Evolutionary conservation across 2,888 invertebrate genomes (phyloP).

Genomic region (Mantis religiosa): DNA sequence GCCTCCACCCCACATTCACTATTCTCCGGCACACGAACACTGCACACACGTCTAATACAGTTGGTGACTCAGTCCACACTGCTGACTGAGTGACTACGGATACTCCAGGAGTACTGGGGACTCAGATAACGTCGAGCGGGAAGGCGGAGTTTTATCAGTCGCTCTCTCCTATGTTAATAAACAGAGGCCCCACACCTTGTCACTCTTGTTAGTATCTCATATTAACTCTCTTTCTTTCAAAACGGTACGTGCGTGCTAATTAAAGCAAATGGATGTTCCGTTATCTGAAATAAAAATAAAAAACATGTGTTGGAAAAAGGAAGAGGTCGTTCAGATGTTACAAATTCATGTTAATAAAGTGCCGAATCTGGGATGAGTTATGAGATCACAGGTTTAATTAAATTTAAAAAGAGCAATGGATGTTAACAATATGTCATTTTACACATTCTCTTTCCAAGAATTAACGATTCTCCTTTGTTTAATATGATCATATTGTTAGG

Average conservation of each 20-base stretch:
- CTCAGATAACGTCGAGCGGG: not conserved
- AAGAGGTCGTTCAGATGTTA: not conserved
- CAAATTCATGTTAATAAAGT: not conserved
- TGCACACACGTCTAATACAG: not conserved
- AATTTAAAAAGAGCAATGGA: not conserved
- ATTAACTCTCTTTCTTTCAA: not conserved
- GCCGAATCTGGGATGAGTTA: not conserved
- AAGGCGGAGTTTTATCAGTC: not conserved
- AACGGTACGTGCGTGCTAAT: not conserved
- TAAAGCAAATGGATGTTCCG: not conserved
- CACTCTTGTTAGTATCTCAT: not conserved
- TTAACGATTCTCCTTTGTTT: too few species aligned
- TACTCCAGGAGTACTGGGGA: not conserved
- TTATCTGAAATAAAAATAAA: not conserved
- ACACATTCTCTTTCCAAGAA: too few species aligned
- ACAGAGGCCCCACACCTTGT: not conserved
- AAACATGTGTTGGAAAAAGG: not conserved
- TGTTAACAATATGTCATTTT: too few species aligned
- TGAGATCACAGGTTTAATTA: not conserved
- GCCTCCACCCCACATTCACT: not conserved
- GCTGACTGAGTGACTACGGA: not conserved
- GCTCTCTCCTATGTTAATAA: not conserved
- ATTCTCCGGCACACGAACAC: not conserved
- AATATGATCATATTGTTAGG: too few species aligned
- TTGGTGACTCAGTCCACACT: not conserved